These are phyloP conservation scores for Chinchilla lanigera DNA, from an alignment of 2,113 vertebrate genomes.

Conservation along the genomic window DNA sequence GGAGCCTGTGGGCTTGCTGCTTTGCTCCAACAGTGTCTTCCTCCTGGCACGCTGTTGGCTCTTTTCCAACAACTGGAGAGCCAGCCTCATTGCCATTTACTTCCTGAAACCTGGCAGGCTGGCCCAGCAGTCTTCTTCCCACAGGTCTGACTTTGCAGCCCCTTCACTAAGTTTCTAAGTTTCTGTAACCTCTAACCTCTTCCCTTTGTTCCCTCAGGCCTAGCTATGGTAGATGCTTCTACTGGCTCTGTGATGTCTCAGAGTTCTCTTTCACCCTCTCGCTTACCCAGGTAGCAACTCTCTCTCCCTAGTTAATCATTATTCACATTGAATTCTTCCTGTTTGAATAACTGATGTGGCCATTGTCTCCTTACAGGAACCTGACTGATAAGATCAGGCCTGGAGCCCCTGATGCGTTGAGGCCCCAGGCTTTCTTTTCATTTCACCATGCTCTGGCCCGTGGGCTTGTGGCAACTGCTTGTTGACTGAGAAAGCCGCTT, in stretches of 20 bases:
- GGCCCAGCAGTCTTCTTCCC: neutral
- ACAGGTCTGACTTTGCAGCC: neutral
- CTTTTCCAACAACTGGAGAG: neutral
- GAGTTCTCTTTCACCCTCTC: neutral
- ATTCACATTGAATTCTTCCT: neutral
- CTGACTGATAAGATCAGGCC: neutral
- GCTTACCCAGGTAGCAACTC: neutral
- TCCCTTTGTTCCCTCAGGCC: neutral
- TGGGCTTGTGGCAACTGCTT: neutral
- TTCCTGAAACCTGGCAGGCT: neutral
- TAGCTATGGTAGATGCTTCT: neutral
- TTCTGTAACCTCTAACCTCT: neutral
- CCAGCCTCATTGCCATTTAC: neutral
- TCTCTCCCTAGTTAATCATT: neutral
- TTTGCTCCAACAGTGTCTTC: neutral
- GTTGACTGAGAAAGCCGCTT: neutral
- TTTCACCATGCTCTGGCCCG: neutral
- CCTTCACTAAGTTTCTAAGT: neutral
- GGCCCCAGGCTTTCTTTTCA: neutral
- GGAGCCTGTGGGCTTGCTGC: neutral
- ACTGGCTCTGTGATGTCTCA: fast-evolving
- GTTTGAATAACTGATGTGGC: neutral
- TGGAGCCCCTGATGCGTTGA: too few relatives aligned
- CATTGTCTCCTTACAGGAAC: neutral
- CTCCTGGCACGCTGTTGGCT: neutral